Base-by-base conservation (phyloP, 2,888 invertebrate species). In the Gymnosoma rotundatum region DNA sequence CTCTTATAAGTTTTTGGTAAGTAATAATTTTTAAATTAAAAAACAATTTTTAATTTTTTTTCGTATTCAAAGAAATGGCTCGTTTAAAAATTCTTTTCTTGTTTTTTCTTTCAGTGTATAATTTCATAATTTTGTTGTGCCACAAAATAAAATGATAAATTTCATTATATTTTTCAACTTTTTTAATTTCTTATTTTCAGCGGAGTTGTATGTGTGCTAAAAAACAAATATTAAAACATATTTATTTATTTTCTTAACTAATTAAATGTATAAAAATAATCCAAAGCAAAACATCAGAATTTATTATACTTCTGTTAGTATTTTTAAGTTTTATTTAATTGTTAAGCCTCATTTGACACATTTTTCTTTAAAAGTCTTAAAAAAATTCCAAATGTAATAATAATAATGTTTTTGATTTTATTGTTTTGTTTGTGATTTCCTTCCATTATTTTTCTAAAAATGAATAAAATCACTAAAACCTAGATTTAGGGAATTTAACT, bases 1-100 rank as follows among this genome's bases (percentile, higher is more conserved):
- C 54, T 45, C 83, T 82, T 78, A 83, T 73, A 82, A 83, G 72
- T 75, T 78, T 86, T 83, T 78, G 83, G 81, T 85, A 86, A 85
- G 82, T 83, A 85, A 86, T 86, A 72, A 75, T 82, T 85, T 82
- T 64, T 36, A 52, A 56, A 38, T 72, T 64, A 56, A 70, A 56
- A 32, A 14, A 21, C 61, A 80, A 83, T 72, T 80, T 73, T 73
- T 12, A 36, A 38, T 69, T 79, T 63, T 32, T 21, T 83, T 73
- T 69, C 25, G 76, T 76, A 73, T 78, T 73, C 48, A 54, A 42
- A 67, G 72, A 78, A 75, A 60, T 48, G 50, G 83, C 83, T 83
- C 83, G 75, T 75, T 69, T 79, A 20, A 18, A 18, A 48, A 54
- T 45, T 74, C 60, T 38, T 78, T 64, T 76, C 42, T 76, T 78